Evolutionary conservation across 2,888 invertebrate genomes (phyloP).

Genomic region (Heteromyza rotundicornis): DNA sequence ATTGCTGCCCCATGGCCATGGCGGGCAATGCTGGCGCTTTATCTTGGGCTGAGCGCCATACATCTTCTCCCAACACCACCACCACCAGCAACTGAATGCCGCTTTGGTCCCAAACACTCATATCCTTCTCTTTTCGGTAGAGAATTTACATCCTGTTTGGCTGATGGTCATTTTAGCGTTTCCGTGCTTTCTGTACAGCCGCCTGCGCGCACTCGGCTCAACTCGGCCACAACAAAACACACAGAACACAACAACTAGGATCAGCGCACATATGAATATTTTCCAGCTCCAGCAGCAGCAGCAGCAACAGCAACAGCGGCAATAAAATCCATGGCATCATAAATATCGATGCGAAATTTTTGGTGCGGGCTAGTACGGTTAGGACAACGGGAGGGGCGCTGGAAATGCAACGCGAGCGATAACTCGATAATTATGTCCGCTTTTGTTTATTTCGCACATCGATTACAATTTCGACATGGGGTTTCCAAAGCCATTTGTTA

Average conservation of each 20-base stretch:
- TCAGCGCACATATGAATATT: slow-evolving; percentile 16
- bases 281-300: slow-evolving; percentile 11
- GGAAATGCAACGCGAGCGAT: slow-evolving; percentile 58
- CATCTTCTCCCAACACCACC: slow-evolving; percentile 29
- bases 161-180: slow-evolving; percentile 57
- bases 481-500: slow-evolving; percentile 35
- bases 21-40: slow-evolving; percentile 37
- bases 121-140: slow-evolving; percentile 40
- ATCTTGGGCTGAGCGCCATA: slow-evolving; percentile 37
- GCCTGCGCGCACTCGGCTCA: background rate
- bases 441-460: slow-evolving; percentile 63
- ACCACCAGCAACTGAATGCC: too few relatives aligned
- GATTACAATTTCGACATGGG: slow-evolving; percentile 58
- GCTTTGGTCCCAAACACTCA: slow-evolving; percentile 7
- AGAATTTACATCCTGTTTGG: slow-evolving; percentile 56
- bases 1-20: background rate
- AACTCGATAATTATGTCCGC: slow-evolving; percentile 64
- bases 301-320: slow-evolving; percentile 32
- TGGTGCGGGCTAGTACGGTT: slow-evolving; percentile 48
- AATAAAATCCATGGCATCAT: slow-evolving; percentile 59
- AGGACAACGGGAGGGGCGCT: slow-evolving; percentile 19
- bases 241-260: slow-evolving; percentile 19
- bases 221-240: too few relatives aligned
- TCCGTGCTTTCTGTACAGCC: slow-evolving; percentile 36
- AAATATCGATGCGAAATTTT: slow-evolving; percentile 56